phyloP scores from a whole-genome alignment of 2,113 vertebrate genomes.

The Pteruthius melanotis region DNA sequence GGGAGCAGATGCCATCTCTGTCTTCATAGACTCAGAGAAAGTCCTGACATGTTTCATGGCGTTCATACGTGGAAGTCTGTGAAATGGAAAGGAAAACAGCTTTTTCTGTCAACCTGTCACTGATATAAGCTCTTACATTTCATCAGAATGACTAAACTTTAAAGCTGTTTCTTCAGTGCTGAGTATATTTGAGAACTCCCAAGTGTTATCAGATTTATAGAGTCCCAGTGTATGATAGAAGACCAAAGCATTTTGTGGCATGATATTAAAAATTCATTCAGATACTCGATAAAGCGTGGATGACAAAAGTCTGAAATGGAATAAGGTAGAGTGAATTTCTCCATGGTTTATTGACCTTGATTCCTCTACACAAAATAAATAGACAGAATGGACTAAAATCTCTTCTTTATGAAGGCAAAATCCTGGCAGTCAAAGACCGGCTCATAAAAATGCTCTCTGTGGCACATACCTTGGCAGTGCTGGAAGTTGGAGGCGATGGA shows the following conservation, averaged over 20 bases:
- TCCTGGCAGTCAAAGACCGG: conserved; percentile 69
- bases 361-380: conserved; percentile 78
- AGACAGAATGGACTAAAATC: conserved; percentile 74
- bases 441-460: conserved; percentile 72
- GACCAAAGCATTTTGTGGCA: conserved; percentile 77
- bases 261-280: conserved; percentile 81
- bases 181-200: conserved; percentile 79
- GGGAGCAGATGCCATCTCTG: conserved; percentile 80
- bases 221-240: conserved; percentile 74
- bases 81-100: conserved; percentile 88
- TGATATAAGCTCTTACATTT: conserved; percentile 82
- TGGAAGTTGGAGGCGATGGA: conserved; percentile 42
- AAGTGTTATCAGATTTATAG: conserved; percentile 80
- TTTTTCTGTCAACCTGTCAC: conserved; percentile 90
- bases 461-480: conserved; percentile 55
- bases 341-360: conserved; percentile 79
- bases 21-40: conserved; percentile 80
- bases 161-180: conserved; percentile 78
- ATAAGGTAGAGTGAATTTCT: conserved; percentile 74
- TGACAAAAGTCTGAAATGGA: conserved; percentile 75
- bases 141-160: conserved; percentile 85
- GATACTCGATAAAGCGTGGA: conserved; percentile 75
- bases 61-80: conserved; percentile 83
- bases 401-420: conserved; percentile 75
- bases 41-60: conserved; percentile 85